Conservation (phyloP, 2,888 invertebrate species). For the Ennomos fuscantarius region DNA sequence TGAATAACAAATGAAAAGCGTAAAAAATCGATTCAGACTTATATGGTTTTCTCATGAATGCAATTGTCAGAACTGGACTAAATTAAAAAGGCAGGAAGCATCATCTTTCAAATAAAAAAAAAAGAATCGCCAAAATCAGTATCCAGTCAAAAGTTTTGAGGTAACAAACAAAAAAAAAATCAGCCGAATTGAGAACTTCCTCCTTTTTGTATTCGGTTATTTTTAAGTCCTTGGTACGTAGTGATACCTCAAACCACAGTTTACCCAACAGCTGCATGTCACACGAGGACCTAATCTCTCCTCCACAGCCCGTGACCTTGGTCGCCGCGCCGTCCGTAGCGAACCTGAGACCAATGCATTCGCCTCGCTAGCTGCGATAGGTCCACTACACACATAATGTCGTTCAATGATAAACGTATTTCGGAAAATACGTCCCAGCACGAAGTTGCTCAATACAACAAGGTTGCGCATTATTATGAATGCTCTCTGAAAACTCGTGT, state of each 20-base stretch:
- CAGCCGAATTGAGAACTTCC: background rate
- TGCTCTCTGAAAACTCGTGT: background rate
- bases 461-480: slow-evolving; percentile 22
- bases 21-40: no score
- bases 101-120: no score
- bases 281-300: background rate
- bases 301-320: slow-evolving; percentile 45
- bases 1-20: no score
- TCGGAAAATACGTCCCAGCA: slow-evolving; percentile 17
- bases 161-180: background rate
- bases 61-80: no score
- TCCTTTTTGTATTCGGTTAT: background rate
- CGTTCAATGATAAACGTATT: slow-evolving; percentile 4
- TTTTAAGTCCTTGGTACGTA: no score
- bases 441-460: slow-evolving; percentile 9
- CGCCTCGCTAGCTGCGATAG: slow-evolving; percentile 37
- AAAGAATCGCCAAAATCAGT: no score
- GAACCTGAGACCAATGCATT: slow-evolving; percentile 58
- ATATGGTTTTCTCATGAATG: no score
- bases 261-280: background rate
- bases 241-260: background rate
- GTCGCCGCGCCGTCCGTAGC: slow-evolving; percentile 31
- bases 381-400: slow-evolving; percentile 4
- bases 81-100: no score
- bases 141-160: no score